Conservation (phyloP, 2,888 invertebrate species). For the Bimastos eiseni region DNA sequence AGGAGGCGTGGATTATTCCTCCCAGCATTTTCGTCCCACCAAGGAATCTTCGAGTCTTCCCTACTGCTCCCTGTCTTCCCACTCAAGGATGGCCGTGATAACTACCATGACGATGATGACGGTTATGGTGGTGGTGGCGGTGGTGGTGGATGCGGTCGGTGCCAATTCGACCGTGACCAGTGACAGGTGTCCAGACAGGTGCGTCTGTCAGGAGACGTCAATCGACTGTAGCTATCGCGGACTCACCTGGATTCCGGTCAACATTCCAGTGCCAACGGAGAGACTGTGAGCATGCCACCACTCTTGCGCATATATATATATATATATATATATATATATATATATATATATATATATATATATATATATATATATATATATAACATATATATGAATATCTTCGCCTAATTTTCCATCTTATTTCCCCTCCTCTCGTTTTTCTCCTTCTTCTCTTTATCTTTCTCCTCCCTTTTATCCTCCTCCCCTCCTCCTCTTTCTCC, state of each 20-base stretch:
- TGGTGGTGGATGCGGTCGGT: background rate
- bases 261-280: constrained; percentile 80
- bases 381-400: too few species aligned
- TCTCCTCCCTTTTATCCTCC: background rate
- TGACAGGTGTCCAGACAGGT: constrained; percentile 76
- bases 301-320: background rate
- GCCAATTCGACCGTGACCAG: background rate
- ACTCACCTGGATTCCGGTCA: constrained; percentile 81
- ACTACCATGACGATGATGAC: constrained; percentile 14
- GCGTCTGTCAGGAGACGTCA: constrained; percentile 83
- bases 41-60: background rate
- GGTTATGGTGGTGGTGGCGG: background rate
- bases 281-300: constrained; percentile 77
- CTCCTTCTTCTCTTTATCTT: background rate
- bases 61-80: background rate
- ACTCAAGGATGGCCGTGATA: constrained; percentile 20
- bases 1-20: background rate
- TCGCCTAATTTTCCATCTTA: background rate
- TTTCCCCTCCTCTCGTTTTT: background rate
- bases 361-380: background rate
- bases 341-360: background rate
- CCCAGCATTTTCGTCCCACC: background rate
- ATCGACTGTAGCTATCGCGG: constrained; percentile 85
- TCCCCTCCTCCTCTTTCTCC: background rate
- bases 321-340: background rate